phyloP scores from a whole-genome alignment of 1,140 invertebrate species.

The Penaeus vannamei region DNA sequence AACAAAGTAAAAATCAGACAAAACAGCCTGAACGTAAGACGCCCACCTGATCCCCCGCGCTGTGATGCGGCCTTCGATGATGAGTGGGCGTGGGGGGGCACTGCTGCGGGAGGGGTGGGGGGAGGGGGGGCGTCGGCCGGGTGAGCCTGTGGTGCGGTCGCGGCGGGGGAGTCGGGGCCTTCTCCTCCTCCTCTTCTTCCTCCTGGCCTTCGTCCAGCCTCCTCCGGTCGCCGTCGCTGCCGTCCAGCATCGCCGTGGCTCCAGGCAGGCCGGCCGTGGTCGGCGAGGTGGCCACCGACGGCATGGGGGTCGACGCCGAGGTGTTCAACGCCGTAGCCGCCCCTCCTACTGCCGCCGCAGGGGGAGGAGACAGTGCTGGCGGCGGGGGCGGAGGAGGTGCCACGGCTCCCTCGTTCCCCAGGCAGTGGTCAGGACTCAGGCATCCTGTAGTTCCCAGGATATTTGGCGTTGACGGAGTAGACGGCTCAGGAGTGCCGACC shows the following conservation, averaged over 20 bases:
- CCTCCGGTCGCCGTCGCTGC: constrained; percentile 31
- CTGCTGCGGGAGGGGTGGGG: constrained; percentile 56
- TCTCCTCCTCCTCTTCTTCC: constrained; percentile 39
- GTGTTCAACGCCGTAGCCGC: background rate
- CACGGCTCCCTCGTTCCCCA: background rate
- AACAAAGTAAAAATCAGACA: too few relatives aligned
- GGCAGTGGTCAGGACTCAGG: constrained; percentile 43
- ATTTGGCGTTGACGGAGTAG: constrained; percentile 31
- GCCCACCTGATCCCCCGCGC: constrained; percentile 44
- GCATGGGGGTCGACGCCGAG: background rate
- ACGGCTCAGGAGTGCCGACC: constrained; percentile 55
- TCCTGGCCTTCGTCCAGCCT: constrained; percentile 35
- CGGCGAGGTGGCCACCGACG: background rate
- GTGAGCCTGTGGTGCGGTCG: constrained; percentile 54
- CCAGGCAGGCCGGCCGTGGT: background rate
- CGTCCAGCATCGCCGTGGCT: background rate
- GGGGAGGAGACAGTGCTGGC: constrained; percentile 34
- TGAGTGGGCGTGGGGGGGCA: constrained; percentile 60
- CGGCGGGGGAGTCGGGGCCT: constrained; percentile 60
- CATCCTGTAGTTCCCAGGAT: constrained; percentile 7
- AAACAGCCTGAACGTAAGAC: background rate
- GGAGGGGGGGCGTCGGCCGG: constrained; percentile 57
- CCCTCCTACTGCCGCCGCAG: background rate
- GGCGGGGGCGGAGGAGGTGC: constrained; percentile 35
- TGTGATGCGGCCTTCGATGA: constrained; percentile 36